Conservation (phyloP, 2,797 vertebrate species). For the Anabacerthia variegaticeps region DNA sequence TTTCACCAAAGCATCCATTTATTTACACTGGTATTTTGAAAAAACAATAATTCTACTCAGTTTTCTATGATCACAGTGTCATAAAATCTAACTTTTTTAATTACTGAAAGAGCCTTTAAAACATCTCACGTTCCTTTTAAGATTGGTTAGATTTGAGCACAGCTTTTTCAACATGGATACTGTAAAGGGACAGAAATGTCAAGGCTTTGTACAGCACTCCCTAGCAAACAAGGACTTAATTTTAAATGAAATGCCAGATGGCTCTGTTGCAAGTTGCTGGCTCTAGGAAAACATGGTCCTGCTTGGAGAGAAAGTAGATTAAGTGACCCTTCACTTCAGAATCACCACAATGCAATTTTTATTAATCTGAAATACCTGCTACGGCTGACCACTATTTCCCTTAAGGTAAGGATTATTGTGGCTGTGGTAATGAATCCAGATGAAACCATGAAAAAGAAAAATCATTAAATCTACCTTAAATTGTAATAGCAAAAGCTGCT, state of each 20-base stretch:
- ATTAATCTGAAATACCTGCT: constrained; percentile 37
- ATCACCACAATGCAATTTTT: constrained; percentile 10
- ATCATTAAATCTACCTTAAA: neutral
- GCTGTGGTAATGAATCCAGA: constrained; percentile 9
- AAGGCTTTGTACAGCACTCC: neutral
- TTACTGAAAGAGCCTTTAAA: neutral
- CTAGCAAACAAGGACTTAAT: constrained; percentile 22
- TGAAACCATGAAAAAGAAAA: neutral
- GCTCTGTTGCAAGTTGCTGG: neutral
- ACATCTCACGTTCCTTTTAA: neutral
- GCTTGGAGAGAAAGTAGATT: constrained; percentile 48
- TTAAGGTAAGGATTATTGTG: constrained; percentile 11
- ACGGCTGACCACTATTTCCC: neutral
- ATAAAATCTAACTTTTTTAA: neutral
- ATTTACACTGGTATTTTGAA: neutral
- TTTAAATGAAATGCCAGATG: constrained; percentile 47
- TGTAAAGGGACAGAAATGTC: neutral
- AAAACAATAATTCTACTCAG: neutral
- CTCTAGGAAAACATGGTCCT: constrained; percentile 1
- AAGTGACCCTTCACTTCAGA: constrained; percentile 41
- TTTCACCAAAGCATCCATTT: neutral
- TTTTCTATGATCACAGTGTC: neutral
- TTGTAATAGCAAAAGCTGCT: neutral
- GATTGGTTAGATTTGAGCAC: neutral
- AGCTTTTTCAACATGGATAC: neutral